A percentile compares a stretch with the other conserved stretches of the same genome.
phyloP scores from a whole-genome alignment of 2,888 invertebrate species.

The Mantis religiosa region DNA sequence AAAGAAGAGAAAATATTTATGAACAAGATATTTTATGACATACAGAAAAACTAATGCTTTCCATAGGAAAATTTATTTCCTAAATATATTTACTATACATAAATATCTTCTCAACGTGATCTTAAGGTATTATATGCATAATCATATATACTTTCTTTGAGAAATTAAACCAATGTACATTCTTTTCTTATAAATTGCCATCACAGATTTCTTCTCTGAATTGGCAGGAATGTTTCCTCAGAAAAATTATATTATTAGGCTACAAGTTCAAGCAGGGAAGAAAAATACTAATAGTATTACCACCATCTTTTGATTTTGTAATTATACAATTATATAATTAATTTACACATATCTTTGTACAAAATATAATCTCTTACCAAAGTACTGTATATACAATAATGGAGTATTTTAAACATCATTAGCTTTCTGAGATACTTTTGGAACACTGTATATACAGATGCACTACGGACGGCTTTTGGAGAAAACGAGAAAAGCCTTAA shows the following conservation, averaged over 20 bases:
- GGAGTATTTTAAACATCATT: neutral
- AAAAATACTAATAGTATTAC: neutral
- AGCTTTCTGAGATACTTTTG: neutral
- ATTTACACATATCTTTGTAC: conserved; percentile 1
- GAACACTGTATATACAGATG: neutral
- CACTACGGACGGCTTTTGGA: neutral
- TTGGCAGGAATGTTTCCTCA: neutral
- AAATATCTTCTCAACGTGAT: neutral
- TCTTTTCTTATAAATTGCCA: neutral
- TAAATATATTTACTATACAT: neutral
- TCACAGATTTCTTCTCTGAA: neutral
- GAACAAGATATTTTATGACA: no score
- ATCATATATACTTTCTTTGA: neutral
- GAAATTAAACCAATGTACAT: neutral
- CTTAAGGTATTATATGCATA: neutral
- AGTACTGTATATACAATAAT: neutral
- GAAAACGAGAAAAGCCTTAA: neutral
- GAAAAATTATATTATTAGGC: neutral
- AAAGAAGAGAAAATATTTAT: neutral
- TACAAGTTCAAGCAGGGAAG: neutral
- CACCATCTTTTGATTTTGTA: neutral
- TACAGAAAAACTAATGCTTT: neutral
- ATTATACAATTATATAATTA: neutral
- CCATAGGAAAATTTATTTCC: neutral
- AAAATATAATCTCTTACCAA: conserved; percentile 11